Evolutionary conservation across 2,888 invertebrate genomes (phyloP).

Genomic region (Microdon myrmicae): DNA sequence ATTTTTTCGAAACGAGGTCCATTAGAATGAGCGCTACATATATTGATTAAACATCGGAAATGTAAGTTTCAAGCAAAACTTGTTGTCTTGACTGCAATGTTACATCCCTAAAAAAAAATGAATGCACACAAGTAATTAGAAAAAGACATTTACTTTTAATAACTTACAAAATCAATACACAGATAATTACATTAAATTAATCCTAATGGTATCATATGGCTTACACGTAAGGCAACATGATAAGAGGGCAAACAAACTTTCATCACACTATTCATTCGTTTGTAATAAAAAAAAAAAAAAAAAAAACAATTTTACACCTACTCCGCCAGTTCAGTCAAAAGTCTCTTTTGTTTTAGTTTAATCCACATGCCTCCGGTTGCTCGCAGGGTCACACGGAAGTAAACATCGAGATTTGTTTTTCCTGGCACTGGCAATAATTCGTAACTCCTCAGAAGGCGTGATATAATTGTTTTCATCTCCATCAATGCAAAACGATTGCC

Average conservation of each 20-base stretch:
- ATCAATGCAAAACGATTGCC: constrained; percentile 72
- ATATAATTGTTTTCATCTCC: constrained; percentile 72
- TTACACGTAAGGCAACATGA: constrained; percentile 41
- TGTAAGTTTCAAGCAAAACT: too few relatives aligned
- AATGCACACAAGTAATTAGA: too few relatives aligned
- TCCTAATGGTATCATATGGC: constrained; percentile 43
- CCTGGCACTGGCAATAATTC: constrained; percentile 68
- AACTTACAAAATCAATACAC: too few relatives aligned
- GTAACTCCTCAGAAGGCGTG: constrained; percentile 69
- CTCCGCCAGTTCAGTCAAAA: constrained; percentile 22
- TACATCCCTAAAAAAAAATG: too few relatives aligned
- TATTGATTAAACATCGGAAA: too few relatives aligned
- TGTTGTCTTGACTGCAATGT: too few relatives aligned
- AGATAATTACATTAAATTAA: too few relatives aligned
- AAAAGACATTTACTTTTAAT: too few relatives aligned
- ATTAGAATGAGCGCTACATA: too few relatives aligned
- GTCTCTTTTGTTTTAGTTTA: constrained; percentile 61
- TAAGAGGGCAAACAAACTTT: constrained; percentile 10
- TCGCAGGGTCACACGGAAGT: constrained; percentile 70
- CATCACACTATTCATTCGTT: constrained; percentile 20
- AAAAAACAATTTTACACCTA: constrained; percentile 5
- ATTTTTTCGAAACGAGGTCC: too few relatives aligned
- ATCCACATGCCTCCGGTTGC: constrained; percentile 72
- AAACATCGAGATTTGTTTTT: constrained; percentile 68
- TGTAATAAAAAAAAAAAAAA: neutral